Conservation (phyloP, 1,140 invertebrate species). For the Conus ventricosus region DNA sequence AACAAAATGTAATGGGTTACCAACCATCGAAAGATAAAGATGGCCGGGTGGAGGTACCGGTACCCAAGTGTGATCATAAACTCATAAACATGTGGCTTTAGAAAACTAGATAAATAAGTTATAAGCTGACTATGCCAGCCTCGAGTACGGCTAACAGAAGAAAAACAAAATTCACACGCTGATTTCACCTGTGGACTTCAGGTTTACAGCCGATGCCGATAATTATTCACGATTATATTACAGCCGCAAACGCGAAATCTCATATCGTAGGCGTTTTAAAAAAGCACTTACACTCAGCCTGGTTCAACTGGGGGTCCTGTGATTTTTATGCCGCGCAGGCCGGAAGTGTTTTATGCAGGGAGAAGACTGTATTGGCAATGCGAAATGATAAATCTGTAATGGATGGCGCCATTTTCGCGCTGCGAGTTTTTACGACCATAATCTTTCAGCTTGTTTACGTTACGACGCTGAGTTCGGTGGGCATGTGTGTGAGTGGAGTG, state of each 20-base stretch:
- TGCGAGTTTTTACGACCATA: neutral
- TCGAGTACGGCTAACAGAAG: too few relatives aligned
- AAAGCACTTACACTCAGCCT: neutral
- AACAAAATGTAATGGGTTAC: too few relatives aligned
- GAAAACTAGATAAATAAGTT: neutral
- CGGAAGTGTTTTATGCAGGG: neutral
- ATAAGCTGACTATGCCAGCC: too few relatives aligned
- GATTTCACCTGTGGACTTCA: too few relatives aligned
- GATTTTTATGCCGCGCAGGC: neutral
- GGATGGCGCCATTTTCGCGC: constrained; percentile 1
- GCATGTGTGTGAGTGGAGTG: too few relatives aligned
- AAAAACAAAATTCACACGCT: too few relatives aligned
- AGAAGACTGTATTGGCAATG: neutral
- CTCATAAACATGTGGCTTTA: neutral
- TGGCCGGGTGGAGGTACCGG: too few relatives aligned
- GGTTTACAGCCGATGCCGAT: neutral
- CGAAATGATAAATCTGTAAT: constrained; percentile 6
- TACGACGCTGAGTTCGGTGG: neutral
- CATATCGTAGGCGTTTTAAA: neutral
- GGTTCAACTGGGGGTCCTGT: neutral
- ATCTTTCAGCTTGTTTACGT: neutral
- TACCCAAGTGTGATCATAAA: neutral
- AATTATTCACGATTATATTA: neutral
- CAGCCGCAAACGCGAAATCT: neutral
- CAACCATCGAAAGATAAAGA: too few relatives aligned